Evolutionary conservation across 30 jellyfish, hydroid and myxozoan genomes (phyloP).

Genomic region (Cassiopea andromeda): DNA sequence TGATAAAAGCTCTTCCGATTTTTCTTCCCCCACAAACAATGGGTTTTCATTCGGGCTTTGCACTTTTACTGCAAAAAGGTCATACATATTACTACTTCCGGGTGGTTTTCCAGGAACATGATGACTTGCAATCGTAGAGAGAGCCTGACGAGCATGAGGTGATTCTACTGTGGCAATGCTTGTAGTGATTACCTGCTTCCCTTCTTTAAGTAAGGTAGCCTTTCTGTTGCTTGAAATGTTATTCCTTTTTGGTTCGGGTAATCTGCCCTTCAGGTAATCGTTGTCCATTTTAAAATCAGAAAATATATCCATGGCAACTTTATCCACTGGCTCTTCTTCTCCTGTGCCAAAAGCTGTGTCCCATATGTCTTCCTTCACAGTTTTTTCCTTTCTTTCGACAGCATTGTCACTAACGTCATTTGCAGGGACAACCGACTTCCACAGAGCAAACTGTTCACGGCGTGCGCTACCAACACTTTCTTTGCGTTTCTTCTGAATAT

Average conservation of each 20-base stretch:
- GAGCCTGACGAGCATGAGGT: background rate
- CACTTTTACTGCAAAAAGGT: too few species aligned
- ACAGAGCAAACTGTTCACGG: slow-evolving; percentile 88
- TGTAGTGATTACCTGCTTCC: background rate
- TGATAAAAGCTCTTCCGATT: too few species aligned
- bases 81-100: too few species aligned
- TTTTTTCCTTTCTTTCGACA: background rate
- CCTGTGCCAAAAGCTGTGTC: slow-evolving; percentile 89
- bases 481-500: background rate
- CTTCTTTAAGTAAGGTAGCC: background rate
- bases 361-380: slow-evolving; percentile 87
- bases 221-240: too few species aligned
- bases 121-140: background rate
- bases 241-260: slow-evolving; percentile 4
- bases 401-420: slow-evolving; percentile 8
- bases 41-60: too few species aligned
- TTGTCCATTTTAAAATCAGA: slow-evolving; percentile 41
- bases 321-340: slow-evolving; percentile 31
- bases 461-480: slow-evolving; percentile 19
- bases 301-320: slow-evolving; percentile 56
- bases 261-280: slow-evolving; percentile 54
- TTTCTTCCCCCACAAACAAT: too few species aligned
- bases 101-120: background rate
- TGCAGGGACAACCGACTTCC: slow-evolving; percentile 71
- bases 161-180: background rate